phyloP scores from a whole-genome alignment of 1,140 invertebrate species.

The Heliconius hermathena region DNA sequence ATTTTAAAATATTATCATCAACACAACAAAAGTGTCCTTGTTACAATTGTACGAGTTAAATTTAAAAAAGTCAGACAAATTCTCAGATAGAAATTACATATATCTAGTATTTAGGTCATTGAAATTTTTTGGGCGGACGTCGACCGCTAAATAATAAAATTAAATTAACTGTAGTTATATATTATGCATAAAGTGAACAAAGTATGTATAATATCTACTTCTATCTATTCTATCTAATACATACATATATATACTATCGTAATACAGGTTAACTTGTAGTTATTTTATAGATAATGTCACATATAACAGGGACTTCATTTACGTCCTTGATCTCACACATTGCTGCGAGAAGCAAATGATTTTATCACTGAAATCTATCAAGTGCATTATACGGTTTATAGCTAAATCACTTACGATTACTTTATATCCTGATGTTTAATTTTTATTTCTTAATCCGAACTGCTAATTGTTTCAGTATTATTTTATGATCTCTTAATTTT shows the following conservation, averaged over 20 bases:
- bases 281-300: neutral
- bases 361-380: constrained; percentile 20
- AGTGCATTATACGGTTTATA: constrained; percentile 10
- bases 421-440: neutral
- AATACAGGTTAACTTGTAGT: too few species aligned
- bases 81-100: constrained; percentile 26
- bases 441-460: neutral
- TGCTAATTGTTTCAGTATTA: too few species aligned
- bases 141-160: constrained; percentile 25
- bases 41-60: constrained; percentile 34
- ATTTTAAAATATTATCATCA: constrained; percentile 4
- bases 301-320: constrained; percentile 10
- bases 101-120: constrained; percentile 35
- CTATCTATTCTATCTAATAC: too few species aligned
- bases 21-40: constrained; percentile 24
- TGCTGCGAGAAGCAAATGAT: neutral
- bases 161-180: constrained; percentile 7
- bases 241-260: too few species aligned
- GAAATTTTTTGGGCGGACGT: constrained; percentile 29
- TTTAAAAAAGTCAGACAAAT: constrained; percentile 33
- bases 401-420: neutral
- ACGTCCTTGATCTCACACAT: neutral
- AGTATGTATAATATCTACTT: neutral
- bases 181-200: neutral
- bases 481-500: too few species aligned